These are phyloP conservation scores for Pseudeuparius sepicola DNA, from an alignment of 2,888 invertebrate genomes.

Conservation along the genomic window DNA sequence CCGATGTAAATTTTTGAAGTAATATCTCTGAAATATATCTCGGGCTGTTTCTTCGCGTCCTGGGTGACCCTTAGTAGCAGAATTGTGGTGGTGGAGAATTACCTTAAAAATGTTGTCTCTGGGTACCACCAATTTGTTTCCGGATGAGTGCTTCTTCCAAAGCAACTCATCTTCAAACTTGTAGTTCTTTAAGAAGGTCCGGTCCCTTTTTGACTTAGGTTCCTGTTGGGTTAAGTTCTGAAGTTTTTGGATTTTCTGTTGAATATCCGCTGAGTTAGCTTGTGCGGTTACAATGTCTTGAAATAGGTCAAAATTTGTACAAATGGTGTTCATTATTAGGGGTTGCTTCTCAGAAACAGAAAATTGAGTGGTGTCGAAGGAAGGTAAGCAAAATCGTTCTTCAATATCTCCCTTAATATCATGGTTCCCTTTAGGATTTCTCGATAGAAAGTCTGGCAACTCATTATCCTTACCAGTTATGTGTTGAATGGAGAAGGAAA, in stretches of 20 bases:
- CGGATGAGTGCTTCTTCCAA: background rate
- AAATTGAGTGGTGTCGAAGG: too few species aligned
- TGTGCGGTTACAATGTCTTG: too few species aligned
- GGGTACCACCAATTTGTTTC: conserved; percentile 4
- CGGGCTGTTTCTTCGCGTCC: conserved; percentile 6
- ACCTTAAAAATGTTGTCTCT: background rate
- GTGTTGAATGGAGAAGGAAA: conserved; percentile 21
- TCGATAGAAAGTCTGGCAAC: conserved; percentile 18
- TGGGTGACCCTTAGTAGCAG: background rate
- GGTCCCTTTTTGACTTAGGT: too few species aligned
- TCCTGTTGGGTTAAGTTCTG: too few species aligned
- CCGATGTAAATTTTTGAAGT: background rate
- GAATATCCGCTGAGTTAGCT: too few species aligned
- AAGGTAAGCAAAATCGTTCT: too few species aligned
- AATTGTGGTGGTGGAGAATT: background rate
- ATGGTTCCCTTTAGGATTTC: conserved; percentile 3
- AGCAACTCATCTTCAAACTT: background rate
- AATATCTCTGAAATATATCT: conserved; percentile 2
- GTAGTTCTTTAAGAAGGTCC: conserved; percentile 1
- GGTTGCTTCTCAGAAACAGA: too few species aligned
- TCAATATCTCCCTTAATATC: too few species aligned
- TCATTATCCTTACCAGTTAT: conserved; percentile 17
- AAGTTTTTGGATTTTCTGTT: too few species aligned
- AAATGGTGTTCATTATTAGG: too few species aligned
- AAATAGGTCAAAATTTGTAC: too few species aligned